Evolutionary conservation across 1,140 invertebrate genomes (phyloP), one percentile per base, ranked within the genome.

Genomic region (Euglossa dilemma): DNA sequence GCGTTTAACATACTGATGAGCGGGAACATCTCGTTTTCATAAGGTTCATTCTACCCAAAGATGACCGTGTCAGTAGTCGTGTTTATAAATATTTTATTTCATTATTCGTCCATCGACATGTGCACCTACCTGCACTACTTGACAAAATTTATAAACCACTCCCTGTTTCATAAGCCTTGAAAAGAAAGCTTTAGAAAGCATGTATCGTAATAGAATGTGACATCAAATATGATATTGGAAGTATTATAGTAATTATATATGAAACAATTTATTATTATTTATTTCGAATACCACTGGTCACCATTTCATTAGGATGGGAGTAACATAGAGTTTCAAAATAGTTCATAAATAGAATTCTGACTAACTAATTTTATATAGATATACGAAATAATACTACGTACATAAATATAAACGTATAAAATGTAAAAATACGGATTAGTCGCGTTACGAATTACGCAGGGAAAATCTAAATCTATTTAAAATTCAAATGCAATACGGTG

Each of bases 11-110:
- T 67, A 45, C 50, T 45, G 23, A 67, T 45, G 63, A 56, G 63
- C 14, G 16, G n/a, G 16, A 67, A 56, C 50, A 66, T 54, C 75
- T 77, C 75, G 75, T 67, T 77, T 74, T 74, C 43, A 61, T 50
- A 59, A 47, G 57, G 47, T 74, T 54, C 63, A 14, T 54, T 54
- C 47, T 16, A 25, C 14, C 43, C 28, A 56, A 77, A 56, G 36
- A 28, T 28, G 7, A 43, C 20, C 9, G 36, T 23, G 6, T 23
- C 36, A 18, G 14, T 6, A 16, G 14, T 11, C 25, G 16, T n/a
- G 45, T 28, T 63, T 61, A 23, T 28, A 59, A 28, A 75, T 23
- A 63, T 75, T 63, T 50, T n/a, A 28, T 28, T 23, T 7, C 12
- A 23, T 75, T 75, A 47, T 28, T 63, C 8, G 20, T 25, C 16